Conservation (phyloP, 2,888 invertebrate genomes). For the Psylliodes chrysocephalus region DNA sequence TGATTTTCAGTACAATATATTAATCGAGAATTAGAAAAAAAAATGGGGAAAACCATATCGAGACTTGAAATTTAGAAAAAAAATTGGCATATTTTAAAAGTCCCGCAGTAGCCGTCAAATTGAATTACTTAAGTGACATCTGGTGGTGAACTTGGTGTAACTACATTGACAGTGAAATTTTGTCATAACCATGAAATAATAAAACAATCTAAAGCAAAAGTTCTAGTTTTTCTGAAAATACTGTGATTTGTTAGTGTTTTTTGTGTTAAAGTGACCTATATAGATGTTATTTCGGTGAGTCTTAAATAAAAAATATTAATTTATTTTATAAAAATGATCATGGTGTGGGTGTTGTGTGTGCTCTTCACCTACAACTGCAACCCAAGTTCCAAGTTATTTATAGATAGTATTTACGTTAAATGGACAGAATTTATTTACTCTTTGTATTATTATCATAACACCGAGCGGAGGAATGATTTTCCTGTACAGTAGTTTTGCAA, state of each 20-base stretch:
- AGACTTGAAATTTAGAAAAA: constrained; percentile 36
- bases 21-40: not conserved
- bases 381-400: constrained; percentile 48
- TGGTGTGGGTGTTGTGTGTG: constrained; percentile 51
- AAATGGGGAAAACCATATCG: constrained; percentile 14
- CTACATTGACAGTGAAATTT: constrained; percentile 46
- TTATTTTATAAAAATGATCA: constrained; percentile 21
- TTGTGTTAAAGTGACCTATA: constrained; percentile 39
- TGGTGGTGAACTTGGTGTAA: constrained; percentile 37
- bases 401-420: constrained; percentile 48
- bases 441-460: constrained; percentile 30
- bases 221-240: constrained; percentile 46
- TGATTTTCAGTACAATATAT: not conserved
- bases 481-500: constrained; percentile 16
- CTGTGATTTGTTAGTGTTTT: constrained; percentile 46
- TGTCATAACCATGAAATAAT: constrained; percentile 57
- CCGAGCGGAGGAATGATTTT: constrained; percentile 17
- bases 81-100: constrained; percentile 31
- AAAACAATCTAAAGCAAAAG: constrained; percentile 50
- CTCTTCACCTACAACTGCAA: constrained; percentile 35
- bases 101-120: constrained; percentile 38
- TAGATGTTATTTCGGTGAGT: constrained; percentile 44
- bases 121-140: constrained; percentile 36
- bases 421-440: constrained; percentile 46
- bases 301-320: constrained; percentile 10